Percentiles rank a stretch among this genome's conserved stretches.
These are phyloP conservation scores for Spicauda simplicius DNA, from an alignment of 2,888 invertebrate species.

Conservation along the genomic window DNA sequence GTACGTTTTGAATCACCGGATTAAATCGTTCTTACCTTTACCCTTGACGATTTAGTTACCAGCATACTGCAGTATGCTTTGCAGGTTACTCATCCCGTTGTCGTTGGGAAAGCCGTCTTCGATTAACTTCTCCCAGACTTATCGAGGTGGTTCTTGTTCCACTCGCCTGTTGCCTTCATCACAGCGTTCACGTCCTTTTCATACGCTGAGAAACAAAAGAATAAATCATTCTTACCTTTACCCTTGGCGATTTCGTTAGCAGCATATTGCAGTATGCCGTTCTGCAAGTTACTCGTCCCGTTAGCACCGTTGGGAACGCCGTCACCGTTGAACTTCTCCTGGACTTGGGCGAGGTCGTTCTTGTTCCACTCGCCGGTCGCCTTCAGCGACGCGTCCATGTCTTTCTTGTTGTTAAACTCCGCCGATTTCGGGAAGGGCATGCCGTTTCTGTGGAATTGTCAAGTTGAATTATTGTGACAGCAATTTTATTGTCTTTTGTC, in stretches of 20 bases:
- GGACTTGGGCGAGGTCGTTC: slow-evolving; percentile 77
- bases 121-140: no score
- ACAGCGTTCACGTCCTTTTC: no score
- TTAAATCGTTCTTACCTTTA: neutral
- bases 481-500: no score
- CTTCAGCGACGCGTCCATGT: slow-evolving; percentile 69
- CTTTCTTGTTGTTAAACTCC: slow-evolving; percentile 81
- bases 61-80: no score
- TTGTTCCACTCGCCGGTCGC: slow-evolving; percentile 68
- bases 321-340: slow-evolving; percentile 48
- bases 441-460: slow-evolving; percentile 82
- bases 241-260: slow-evolving; percentile 88
- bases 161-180: no score
- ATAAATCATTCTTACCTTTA: slow-evolving; percentile 57
- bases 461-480: neutral
- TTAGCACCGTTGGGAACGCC: slow-evolving; percentile 66
- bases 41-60: no score
- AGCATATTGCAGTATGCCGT: slow-evolving; percentile 82
- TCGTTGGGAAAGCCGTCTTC: no score
- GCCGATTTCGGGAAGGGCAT: slow-evolving; percentile 87
- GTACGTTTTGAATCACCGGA: neutral
- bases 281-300: slow-evolving; percentile 69
- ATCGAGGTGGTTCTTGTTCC: no score
- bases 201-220: neutral
- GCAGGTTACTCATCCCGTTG: no score